These are phyloP conservation scores for Okamejei kenojei DNA, from an alignment of 2,797 vertebrate genomes.

Conservation along the genomic window DNA sequence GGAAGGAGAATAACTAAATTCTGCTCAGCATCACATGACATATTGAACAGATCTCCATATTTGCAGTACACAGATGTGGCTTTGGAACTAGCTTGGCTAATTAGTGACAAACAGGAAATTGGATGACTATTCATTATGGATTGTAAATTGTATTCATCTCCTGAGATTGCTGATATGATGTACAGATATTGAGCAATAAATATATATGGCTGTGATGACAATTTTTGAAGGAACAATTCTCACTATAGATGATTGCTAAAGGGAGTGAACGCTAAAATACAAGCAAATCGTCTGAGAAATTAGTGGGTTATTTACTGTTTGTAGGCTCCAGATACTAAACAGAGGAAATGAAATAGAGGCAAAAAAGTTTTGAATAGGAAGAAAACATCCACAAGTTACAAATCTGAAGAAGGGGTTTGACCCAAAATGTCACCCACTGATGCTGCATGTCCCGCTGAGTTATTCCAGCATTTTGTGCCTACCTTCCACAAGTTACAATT, in stretches of 20 bases:
- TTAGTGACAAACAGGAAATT: neutral
- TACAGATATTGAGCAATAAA: neutral
- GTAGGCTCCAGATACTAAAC: neutral
- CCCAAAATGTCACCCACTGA: too few relatives aligned
- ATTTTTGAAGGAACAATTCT: neutral
- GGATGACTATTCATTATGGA: neutral
- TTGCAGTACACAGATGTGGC: neutral
- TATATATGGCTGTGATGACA: neutral
- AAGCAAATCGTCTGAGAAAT: neutral
- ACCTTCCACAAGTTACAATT: neutral
- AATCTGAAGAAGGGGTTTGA: too few relatives aligned
- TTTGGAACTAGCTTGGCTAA: neutral
- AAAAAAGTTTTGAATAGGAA: neutral
- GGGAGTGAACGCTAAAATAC: neutral
- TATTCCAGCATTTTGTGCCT: too few relatives aligned
- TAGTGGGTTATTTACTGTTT: neutral
- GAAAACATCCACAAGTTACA: neutral
- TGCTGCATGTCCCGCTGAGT: too few relatives aligned
- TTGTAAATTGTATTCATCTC: neutral
- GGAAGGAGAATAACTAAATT: too few relatives aligned
- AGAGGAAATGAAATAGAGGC: neutral
- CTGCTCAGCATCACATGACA: too few relatives aligned
- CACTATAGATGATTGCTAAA: neutral
- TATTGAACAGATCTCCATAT: neutral
- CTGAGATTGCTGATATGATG: neutral